A percentile compares a stretch with the other conserved stretches of the same genome.
These are phyloP conservation scores for Microctonus aethiopoides DNA, from an alignment of 2,888 invertebrate species.

Conservation along the genomic window DNA sequence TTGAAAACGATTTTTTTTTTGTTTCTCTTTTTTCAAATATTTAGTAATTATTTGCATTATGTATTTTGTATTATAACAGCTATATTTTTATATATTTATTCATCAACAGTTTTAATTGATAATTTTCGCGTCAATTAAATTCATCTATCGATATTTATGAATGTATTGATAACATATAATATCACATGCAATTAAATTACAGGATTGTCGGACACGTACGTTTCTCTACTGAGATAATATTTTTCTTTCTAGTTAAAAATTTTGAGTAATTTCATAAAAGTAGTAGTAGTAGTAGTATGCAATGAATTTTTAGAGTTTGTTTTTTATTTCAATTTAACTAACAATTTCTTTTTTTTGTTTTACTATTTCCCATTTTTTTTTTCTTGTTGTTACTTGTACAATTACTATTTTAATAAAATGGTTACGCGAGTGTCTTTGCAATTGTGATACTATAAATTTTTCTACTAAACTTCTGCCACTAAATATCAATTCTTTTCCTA, in stretches of 20 bases:
- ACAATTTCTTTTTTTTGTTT: neutral
- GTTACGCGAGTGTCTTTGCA: slow-evolving; percentile 1
- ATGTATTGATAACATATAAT: slow-evolving; percentile 52
- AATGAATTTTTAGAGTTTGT: neutral
- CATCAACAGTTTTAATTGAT: slow-evolving; percentile 15
- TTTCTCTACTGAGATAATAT: slow-evolving; percentile 28
- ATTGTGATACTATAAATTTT: neutral
- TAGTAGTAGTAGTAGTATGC: slow-evolving; percentile 37
- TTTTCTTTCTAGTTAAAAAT: slow-evolving; percentile 24
- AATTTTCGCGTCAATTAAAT: slow-evolving; percentile 3
- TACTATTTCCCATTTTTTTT: neutral
- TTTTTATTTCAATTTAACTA: neutral
- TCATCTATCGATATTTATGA: slow-evolving; percentile 23
- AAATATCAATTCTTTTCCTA: neutral
- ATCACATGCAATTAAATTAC: slow-evolving; percentile 64
- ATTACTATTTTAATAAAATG: neutral
- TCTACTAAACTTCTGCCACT: neutral
- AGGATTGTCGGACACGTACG: slow-evolving; percentile 65
- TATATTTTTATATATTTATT: neutral
- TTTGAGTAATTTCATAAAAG: slow-evolving; percentile 43
- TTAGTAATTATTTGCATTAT: neutral
- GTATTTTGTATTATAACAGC: neutral
- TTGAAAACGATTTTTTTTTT: neutral
- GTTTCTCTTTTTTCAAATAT: neutral
- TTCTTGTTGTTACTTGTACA: slow-evolving; percentile 22